These are phyloP conservation scores for Lasioglossum oenotherae DNA, from an alignment of 2,888 invertebrate species.

Conservation along the genomic window DNA sequence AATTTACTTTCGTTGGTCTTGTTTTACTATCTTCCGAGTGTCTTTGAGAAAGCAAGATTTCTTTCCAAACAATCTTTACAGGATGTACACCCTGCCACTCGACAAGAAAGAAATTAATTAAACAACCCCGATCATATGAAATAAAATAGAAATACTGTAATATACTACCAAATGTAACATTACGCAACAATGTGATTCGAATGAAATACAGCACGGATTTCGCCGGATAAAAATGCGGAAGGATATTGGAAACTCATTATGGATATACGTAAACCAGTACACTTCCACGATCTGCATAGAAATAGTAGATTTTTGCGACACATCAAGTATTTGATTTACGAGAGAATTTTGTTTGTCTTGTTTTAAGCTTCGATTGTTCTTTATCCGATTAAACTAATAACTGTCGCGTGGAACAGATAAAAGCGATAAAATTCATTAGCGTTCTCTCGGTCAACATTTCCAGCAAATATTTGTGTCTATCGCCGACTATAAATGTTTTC, in stretches of 20 bases:
- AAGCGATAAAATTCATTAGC: not conserved
- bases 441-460: not conserved
- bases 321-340: not conserved
- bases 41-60: no score
- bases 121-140: not conserved
- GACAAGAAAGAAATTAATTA: no score
- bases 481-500: not conserved
- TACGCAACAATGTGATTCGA: not conserved
- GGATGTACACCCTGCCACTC: no score
- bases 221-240: not conserved
- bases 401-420: not conserved
- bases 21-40: no score
- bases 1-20: no score
- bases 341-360: not conserved
- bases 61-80: no score
- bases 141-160: not conserved
- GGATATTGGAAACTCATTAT: not conserved
- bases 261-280: not conserved
- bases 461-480: not conserved
- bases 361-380: not conserved
- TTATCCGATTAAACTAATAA: not conserved
- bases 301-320: not conserved
- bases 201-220: not conserved
- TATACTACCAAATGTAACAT: not conserved
- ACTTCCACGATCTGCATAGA: not conserved